Base-by-base conservation (phyloP, 2,888 invertebrate genomes). In the Caenorhabditis wallacei region DNA sequence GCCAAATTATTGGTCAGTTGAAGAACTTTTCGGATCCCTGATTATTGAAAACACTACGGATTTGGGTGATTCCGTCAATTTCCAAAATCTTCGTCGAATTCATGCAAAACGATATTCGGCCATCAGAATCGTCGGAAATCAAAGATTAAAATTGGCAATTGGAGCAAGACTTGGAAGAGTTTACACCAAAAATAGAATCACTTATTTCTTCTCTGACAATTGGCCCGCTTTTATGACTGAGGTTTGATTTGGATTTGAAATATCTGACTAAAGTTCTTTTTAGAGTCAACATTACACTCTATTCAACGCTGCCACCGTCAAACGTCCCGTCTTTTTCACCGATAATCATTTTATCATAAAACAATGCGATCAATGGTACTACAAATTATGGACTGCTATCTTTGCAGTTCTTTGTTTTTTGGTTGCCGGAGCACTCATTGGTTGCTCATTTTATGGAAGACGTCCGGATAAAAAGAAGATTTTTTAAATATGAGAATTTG, bases 241-340 rank as follows among this genome's bases (percentile, higher is more conserved):
- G 57, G 75, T 75, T 18, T 7, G 43, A 8, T 5, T 5, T 48
- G 46, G 46, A 48, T 18, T n/a, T 3, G 13, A 2, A 5, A n/a
- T 4, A 2, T 48, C 46, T 16, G 11, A 40, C 2, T 11, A 13
- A 40, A 40, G 13, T n/a, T 10, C 35, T 10, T 75, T 57, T 20
- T 51, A 78, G 69, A 78, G 78, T 43, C 54, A 69, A 54, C 69
- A 78, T 54, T 69, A 69, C 48, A 78, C 69, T 2, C 63, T 78
- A 5, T 46, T 53, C 61, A 18, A 43, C 8, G 78, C 78, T 2
- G 40, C 78, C 8, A 11, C 7, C 16, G 20, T 8, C 2, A 18
- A 40, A 0, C 40, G 78, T 24, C 78, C 78, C 8, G 20, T 69
- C 61, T 69, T 78, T 26, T 56, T 20, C 46, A 63, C 78, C 5